Evolutionary conservation across 2,888 invertebrate species (phyloP), one percentile per base, ranked within the genome.

Genomic region (Minunthozetes semirufus): DNA sequence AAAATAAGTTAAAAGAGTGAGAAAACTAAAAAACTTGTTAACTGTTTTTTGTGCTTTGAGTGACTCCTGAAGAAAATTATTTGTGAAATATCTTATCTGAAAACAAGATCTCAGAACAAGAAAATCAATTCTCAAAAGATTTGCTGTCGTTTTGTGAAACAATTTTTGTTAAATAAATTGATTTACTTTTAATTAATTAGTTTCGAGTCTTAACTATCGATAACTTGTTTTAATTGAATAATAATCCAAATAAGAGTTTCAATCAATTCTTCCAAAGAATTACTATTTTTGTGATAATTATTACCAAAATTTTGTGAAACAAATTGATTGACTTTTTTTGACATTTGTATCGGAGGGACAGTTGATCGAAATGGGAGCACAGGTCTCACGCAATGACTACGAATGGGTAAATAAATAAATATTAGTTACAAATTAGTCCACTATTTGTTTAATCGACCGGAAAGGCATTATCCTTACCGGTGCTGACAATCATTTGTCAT

Each of bases 381-480:
- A 88, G 81, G 95, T 96, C 66, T 93, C 97, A 27, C 88, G 94
- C 81, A 90, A 88, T 0, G 97, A 99, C 85, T 99, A 96, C 82
- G 96, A 98, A 83, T 99, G 98, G 98, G 88, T 89, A 56, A 48
- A 38, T 19, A 50, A 50, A 19, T 19, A 5, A 1, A 3, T 11
- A 11, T 63, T 73, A 19, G 1, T 25, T n/a, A 48, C 46, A 38
- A 13, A 46, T 33, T 68, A 13, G 15, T 29, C 33, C 8, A 3
- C 3, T 22, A 73, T 73, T 73, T 66, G 42, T 42, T 42, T 42
- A 42, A 42, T 42, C 11, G 42, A 42, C 11, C 9, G 42, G 42
- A 42, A 42, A 15, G 17, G 33, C 42, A 15, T 29, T 66, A 33
- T 1, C 33, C 17, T 33, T 33, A 33, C 33, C 33, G 33, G 33